A percentile compares a stretch with the other conserved stretches of the same genome.
phyloP scores from a whole-genome alignment of 2,888 invertebrate genomes.

The Hyalella azteca region DNA sequence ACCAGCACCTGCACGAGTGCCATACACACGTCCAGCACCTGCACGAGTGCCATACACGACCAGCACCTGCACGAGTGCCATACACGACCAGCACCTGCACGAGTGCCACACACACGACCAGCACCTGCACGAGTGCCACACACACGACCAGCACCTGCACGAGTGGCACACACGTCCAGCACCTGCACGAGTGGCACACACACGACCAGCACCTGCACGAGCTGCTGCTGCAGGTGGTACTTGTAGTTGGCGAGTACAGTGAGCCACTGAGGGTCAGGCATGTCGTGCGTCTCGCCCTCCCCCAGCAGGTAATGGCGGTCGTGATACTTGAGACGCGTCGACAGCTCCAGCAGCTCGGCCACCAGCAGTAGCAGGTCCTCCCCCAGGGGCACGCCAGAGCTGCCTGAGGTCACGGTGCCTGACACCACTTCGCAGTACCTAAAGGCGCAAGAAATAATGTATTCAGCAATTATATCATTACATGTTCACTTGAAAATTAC shows the following conservation, averaged over 20 bases:
- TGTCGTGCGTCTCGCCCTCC: constrained; percentile 62
- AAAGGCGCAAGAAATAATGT: no score
- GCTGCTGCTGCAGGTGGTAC: constrained; percentile 25
- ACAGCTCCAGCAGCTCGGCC: constrained; percentile 66
- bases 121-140: background rate
- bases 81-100: background rate
- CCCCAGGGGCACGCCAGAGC: constrained; percentile 59
- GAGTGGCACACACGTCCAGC: background rate
- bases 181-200: background rate
- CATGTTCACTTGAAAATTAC: no score
- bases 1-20: background rate
- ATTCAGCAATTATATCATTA: no score
- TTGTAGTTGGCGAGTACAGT: background rate
- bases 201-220: background rate
- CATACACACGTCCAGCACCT: background rate
- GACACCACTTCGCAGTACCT: constrained; percentile 81
- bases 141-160: background rate
- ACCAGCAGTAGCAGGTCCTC: constrained; percentile 55
- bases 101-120: background rate
- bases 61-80: background rate
- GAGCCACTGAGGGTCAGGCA: constrained; percentile 70
- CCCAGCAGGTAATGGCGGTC: constrained; percentile 70
- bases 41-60: no score
- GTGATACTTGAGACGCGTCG: constrained; percentile 73
- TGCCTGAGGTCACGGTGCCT: constrained; percentile 70